Evolutionary conservation across 2,888 invertebrate genomes (phyloP), one percentile per base, ranked within the genome.

Genomic region (Trichogramma dendrolimi): DNA sequence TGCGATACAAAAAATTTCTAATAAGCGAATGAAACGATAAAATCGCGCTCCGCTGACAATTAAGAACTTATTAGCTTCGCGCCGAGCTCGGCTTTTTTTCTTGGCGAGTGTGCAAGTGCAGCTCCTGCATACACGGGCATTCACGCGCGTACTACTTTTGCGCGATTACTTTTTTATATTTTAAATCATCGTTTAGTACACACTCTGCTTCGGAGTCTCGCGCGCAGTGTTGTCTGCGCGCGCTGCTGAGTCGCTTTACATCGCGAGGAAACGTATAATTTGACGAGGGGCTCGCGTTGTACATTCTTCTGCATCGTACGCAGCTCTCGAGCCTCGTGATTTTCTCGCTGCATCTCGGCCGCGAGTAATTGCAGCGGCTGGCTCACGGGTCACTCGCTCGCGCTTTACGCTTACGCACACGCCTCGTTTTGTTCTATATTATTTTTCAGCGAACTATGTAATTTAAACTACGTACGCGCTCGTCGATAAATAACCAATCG

Each of bases 41-140:
- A 71, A 74, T 75, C 74, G 69, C 60, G 55, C 61, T 67, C 69
- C 69, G 69, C 71, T 71, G 71, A 73, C 73, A 72, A 75, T 75
- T 74, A 75, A 71, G 70, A 71, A 71, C 67, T 72, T 72, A 71
- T 72, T 71, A 67, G 69, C 70, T 70, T 69, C 61, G 58, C 66
- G 66, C 61, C 43, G 54, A 60, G 47, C 60, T 27, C 27, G 27
- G 27, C 27, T 4, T 48, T 5, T 58, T 58, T 59, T 57, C 48
- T 58, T 55, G 48, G 54, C 50, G 44, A 6, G 8, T 11, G n/a
- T 11, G 48, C 11, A 11, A 11, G 6, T 48, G 11, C 27, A 6
- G 48, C 48, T 11, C 11, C 5, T 14, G 48, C 48, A 27, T 27
- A 27, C 27, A 27, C 27, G 27, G 27, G 27, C 27, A 27, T 27